Percentiles rank a stretch among this genome's conserved stretches.
Conservation (phyloP, 2,888 invertebrate species). For the Norana najaformis region DNA sequence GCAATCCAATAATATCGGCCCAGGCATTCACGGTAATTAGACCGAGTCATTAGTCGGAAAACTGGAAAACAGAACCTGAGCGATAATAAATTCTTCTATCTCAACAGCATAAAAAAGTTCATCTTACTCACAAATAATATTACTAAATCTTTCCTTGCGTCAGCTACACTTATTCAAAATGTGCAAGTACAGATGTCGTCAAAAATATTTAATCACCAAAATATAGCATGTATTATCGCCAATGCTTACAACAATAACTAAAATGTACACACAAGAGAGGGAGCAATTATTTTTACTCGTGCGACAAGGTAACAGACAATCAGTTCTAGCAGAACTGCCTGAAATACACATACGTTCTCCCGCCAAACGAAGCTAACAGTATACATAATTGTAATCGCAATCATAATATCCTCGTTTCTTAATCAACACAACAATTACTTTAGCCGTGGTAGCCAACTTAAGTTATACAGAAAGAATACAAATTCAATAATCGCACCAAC, state of each 20-base stretch:
- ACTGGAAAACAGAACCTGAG: not conserved
- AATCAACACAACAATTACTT: no score
- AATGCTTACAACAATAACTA: not conserved
- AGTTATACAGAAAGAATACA: no score
- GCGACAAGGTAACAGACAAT: no score
- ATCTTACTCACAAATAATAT: not conserved
- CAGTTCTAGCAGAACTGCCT: no score
- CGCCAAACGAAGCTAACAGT: no score
- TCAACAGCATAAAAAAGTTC: not conserved
- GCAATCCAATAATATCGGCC: no score
- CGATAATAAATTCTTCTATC: not conserved
- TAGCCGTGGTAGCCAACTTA: no score
- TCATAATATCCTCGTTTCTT: no score
- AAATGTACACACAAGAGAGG: not conserved
- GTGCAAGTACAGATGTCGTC: not conserved
- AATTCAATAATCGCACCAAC: no score
- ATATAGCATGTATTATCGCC: constrained; percentile 5
- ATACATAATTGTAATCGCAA: no score
- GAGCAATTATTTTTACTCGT: not conserved
- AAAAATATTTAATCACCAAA: not conserved
- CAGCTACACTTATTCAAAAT: not conserved
- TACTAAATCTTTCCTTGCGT: not conserved
- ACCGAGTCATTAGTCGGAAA: not conserved
- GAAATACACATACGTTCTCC: no score
- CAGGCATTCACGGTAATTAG: no score